phyloP scores from a whole-genome alignment of 2,113 vertebrate genomes.

The Eira barbara region DNA sequence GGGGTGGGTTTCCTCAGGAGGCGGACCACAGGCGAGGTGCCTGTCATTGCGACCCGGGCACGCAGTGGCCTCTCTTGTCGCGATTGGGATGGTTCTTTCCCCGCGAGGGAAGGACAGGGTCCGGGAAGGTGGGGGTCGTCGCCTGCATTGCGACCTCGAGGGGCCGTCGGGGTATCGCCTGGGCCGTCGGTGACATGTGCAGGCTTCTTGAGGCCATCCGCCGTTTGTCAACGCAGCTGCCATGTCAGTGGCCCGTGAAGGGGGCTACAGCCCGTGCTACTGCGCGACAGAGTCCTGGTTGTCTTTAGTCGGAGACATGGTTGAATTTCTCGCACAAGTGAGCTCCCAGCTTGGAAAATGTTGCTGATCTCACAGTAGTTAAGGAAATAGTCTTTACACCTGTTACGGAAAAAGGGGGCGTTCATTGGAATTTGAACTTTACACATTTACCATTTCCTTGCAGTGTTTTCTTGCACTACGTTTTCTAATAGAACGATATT shows the following conservation, averaged over 20 bases:
- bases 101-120: neutral
- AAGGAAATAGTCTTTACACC: conserved; percentile 49
- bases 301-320: neutral
- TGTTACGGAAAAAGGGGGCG: conserved; percentile 42
- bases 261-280: neutral
- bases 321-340: neutral
- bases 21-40: neutral
- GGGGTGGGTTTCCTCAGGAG: neutral
- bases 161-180: neutral
- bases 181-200: neutral
- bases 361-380: neutral
- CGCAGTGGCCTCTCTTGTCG: neutral
- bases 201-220: neutral
- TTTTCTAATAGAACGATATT: neutral
- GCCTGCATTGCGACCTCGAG: neutral
- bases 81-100: neutral
- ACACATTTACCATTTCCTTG: neutral
- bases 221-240: neutral
- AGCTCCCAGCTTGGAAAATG: conserved; percentile 3
- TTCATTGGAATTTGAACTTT: conserved; percentile 35
- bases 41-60: conserved; percentile 35
- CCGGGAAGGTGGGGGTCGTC: neutral
- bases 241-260: neutral
- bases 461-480: neutral
- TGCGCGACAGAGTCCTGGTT: neutral